These are phyloP conservation scores for Geococcyx californianus DNA, from an alignment of 2,113 vertebrate genomes.

Conservation along the genomic window DNA sequence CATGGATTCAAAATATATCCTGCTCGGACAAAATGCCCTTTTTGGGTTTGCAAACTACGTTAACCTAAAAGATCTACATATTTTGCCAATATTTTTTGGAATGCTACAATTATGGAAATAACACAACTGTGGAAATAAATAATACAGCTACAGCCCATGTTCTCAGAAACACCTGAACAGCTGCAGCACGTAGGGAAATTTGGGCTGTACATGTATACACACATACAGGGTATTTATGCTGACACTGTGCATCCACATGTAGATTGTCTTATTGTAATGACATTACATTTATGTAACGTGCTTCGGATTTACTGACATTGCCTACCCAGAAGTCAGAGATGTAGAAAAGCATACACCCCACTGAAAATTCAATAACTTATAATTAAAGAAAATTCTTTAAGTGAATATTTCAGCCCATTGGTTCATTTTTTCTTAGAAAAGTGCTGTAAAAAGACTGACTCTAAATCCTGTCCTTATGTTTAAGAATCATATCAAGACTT, in stretches of 20 bases:
- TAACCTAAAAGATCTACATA: background rate
- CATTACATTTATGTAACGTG: background rate
- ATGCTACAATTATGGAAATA: background rate
- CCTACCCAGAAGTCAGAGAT: background rate
- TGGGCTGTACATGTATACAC: background rate
- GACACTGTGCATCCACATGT: background rate
- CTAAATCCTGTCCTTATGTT: background rate
- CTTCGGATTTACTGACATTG: background rate
- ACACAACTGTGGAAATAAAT: background rate
- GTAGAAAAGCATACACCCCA: background rate
- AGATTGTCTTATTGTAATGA: background rate
- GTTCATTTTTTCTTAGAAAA: background rate
- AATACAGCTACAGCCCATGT: background rate
- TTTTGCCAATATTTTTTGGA: background rate
- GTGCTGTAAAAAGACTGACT: background rate
- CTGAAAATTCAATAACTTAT: background rate
- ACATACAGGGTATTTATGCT: background rate
- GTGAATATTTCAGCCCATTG: background rate
- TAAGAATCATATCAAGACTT: background rate
- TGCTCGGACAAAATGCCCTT: background rate
- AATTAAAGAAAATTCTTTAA: background rate
- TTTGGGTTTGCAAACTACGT: background rate
- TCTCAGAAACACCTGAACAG: background rate
- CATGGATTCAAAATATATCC: background rate
- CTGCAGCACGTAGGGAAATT: background rate